phyloP scores from a whole-genome alignment of 2,113 vertebrate species.

The Clarias gariepinus region DNA sequence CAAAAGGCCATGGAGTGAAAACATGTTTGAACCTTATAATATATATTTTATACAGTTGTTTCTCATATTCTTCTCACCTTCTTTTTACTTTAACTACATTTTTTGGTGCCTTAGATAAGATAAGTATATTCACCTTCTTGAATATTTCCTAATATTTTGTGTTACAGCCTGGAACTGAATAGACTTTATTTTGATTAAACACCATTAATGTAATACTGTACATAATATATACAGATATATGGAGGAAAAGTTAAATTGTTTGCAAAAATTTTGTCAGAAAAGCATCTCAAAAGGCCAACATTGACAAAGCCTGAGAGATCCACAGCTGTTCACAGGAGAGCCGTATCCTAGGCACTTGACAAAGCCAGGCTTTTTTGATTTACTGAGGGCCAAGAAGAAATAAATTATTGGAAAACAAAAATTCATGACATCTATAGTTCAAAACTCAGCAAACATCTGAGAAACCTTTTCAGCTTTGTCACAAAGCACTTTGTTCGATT shows the following conservation, averaged over 20 bases:
- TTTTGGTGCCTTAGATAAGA: neutral
- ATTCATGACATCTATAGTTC: neutral
- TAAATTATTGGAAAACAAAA: neutral
- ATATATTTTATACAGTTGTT: neutral
- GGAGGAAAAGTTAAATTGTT: neutral
- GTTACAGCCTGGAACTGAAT: neutral
- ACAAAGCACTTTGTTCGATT: neutral
- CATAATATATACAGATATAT: neutral
- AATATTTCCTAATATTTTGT: neutral
- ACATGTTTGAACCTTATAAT: neutral
- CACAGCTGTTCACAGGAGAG: neutral
- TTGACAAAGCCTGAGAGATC: neutral
- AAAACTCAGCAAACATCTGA: neutral
- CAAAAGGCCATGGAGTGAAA: neutral
- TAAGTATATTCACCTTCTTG: neutral
- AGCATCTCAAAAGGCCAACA: neutral
- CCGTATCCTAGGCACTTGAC: neutral
- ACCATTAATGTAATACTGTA: no score
- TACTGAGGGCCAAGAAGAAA: neutral
- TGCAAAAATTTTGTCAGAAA: neutral
- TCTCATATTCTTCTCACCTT: neutral
- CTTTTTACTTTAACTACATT: neutral
- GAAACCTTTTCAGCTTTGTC: neutral
- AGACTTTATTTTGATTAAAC: neutral
- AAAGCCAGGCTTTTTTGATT: neutral